Percentiles rank a stretch among this genome's conserved stretches.
Evolutionary conservation across 2,113 vertebrate species (phyloP).

Genomic region (Hemichromis elongatus): DNA sequence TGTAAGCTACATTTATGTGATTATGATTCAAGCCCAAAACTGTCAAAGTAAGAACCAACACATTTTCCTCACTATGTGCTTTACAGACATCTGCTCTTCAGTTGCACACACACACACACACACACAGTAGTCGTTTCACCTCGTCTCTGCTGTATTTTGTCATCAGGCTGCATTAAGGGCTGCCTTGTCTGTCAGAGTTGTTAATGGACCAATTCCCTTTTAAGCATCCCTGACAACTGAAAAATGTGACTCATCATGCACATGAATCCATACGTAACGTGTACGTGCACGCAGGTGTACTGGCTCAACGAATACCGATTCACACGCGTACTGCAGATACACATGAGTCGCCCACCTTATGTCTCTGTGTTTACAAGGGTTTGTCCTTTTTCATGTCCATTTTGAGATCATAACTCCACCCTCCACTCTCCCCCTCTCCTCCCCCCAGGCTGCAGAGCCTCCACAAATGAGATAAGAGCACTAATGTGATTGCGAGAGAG

Average conservation of each 20-base stretch:
- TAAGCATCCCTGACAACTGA: not conserved
- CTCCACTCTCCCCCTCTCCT: not conserved
- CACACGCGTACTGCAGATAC: not conserved
- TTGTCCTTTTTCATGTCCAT: constrained; percentile 60
- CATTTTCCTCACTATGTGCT: not conserved
- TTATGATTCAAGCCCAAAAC: not conserved
- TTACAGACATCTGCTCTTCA: not conserved
- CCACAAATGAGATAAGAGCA: constrained; percentile 74
- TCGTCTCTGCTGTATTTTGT: not conserved
- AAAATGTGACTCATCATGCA: not conserved
- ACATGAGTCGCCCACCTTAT: constrained; percentile 2
- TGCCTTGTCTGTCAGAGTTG: not conserved
- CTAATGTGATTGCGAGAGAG: constrained; percentile 75
- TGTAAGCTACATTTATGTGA: not conserved
- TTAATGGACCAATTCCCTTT: not conserved
- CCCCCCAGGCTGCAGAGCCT: constrained; percentile 42
- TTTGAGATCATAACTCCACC: constrained; percentile 57
- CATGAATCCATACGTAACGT: not conserved
- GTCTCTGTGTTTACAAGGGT: constrained; percentile 46
- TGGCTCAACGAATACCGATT: not conserved
- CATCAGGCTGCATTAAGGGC: not conserved
- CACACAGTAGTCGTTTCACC: not conserved
- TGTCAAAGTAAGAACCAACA: not conserved
- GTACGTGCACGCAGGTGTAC: not conserved
- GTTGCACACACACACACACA: not conserved